phyloP scores from a whole-genome alignment of 2,113 vertebrate genomes.

The Ciconia maguari region DNA sequence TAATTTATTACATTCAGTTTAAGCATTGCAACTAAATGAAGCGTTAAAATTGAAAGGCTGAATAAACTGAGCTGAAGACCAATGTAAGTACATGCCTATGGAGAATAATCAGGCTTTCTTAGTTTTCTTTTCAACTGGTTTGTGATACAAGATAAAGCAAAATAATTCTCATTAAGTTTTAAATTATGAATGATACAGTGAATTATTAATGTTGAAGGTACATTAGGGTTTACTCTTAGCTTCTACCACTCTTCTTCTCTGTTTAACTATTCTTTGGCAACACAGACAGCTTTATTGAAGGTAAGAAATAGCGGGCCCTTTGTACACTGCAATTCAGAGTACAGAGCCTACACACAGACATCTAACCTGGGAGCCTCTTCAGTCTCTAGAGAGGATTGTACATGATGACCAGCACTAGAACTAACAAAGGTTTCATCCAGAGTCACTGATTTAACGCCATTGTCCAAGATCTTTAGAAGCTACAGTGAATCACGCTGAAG shows the following conservation, averaged over 20 bases:
- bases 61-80: conserved; percentile 14
- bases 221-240: background rate
- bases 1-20: conserved; percentile 18
- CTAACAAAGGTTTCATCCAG: background rate
- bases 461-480: background rate
- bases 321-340: background rate
- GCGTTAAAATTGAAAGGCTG: background rate
- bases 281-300: background rate
- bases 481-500: background rate
- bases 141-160: conserved; percentile 22
- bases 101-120: conserved; percentile 12
- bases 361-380: background rate
- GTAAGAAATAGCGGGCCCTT: background rate
- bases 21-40: conserved; percentile 5
- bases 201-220: conserved; percentile 43
- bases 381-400: background rate
- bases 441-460: background rate
- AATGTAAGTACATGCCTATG: background rate
- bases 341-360: background rate
- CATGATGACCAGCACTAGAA: background rate
- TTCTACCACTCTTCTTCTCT: background rate
- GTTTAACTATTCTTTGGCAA: background rate
- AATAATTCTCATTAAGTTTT: conserved; percentile 39
- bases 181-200: conserved; percentile 17
- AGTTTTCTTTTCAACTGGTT: conserved; percentile 5